Evolutionary conservation across 2,797 vertebrate species (phyloP).

Genomic region (Miopithecus talapoin): DNA sequence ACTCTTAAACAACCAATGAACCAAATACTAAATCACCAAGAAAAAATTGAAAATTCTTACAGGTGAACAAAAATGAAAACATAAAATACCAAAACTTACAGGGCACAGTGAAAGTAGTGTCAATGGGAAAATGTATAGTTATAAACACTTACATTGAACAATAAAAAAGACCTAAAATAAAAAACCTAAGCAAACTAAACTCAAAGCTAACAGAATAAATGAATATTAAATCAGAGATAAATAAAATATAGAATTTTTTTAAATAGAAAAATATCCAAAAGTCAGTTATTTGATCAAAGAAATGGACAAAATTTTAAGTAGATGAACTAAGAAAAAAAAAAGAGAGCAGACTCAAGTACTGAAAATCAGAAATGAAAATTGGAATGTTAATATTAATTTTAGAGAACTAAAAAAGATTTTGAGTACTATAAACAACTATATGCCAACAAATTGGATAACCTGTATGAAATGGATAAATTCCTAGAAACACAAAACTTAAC

Average conservation of each 20-base stretch:
- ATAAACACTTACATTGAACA: not conserved
- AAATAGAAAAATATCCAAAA: not conserved
- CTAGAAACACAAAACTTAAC: not conserved
- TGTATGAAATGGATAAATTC: not conserved
- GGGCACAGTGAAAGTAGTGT: not conserved
- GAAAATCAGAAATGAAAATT: not conserved
- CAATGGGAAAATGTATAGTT: not conserved
- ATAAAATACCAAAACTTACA: not conserved
- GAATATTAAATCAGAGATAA: not conserved
- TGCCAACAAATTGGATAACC: not conserved
- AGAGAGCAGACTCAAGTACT: not conserved
- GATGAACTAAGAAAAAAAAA: not conserved
- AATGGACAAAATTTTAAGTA: not conserved
- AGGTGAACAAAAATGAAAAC: not conserved
- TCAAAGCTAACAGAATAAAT: not conserved
- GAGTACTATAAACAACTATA: not conserved
- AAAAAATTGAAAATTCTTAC: not conserved
- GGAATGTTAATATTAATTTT: not conserved
- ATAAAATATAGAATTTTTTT: not conserved
- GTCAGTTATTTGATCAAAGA: not conserved
- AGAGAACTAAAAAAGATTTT: not conserved
- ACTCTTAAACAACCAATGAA: not conserved
- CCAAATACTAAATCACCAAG: not conserved
- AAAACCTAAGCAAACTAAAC: not conserved
- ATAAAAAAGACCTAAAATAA: not conserved